These are phyloP conservation scores for Scrobipalpa atriplicella DNA, from an alignment of 2,888 invertebrate species.

Conservation along the genomic window DNA sequence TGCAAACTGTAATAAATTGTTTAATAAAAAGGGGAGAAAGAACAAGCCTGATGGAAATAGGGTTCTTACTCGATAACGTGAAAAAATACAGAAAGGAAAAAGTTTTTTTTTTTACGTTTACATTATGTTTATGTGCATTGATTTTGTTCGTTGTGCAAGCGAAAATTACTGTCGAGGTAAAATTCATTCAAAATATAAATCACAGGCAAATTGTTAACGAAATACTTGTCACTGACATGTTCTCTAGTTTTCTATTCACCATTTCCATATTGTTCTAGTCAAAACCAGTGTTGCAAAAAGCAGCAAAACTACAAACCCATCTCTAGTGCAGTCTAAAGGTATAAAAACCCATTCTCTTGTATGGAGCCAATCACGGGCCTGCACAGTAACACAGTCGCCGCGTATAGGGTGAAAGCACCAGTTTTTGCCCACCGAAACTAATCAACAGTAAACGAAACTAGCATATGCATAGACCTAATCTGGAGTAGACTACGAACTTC, in stretches of 20 bases:
- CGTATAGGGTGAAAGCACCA: constrained; percentile 7
- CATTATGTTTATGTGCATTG: too few relatives aligned
- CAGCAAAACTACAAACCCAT: neutral
- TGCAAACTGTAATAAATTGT: neutral
- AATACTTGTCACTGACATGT: too few relatives aligned
- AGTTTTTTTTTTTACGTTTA: neutral
- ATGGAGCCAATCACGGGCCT: neutral
- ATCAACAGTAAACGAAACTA: constrained; percentile 54
- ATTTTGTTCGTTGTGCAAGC: too few relatives aligned
- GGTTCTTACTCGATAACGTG: neutral
- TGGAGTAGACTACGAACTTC: neutral
- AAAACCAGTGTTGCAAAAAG: neutral
- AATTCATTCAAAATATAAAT: too few relatives aligned
- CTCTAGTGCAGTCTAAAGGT: neutral
- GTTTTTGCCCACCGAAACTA: constrained; percentile 46
- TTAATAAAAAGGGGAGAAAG: neutral
- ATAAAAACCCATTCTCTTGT: neutral
- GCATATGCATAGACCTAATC: constrained; percentile 23
- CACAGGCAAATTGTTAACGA: too few relatives aligned
- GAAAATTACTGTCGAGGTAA: too few relatives aligned
- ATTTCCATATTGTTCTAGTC: too few relatives aligned
- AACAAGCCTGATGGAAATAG: neutral
- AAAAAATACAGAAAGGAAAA: neutral
- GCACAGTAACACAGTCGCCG: constrained; percentile 6
- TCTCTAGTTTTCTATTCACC: too few relatives aligned